phyloP scores from a whole-genome alignment of 2,888 invertebrate genomes.

The Troides helena region DNA sequence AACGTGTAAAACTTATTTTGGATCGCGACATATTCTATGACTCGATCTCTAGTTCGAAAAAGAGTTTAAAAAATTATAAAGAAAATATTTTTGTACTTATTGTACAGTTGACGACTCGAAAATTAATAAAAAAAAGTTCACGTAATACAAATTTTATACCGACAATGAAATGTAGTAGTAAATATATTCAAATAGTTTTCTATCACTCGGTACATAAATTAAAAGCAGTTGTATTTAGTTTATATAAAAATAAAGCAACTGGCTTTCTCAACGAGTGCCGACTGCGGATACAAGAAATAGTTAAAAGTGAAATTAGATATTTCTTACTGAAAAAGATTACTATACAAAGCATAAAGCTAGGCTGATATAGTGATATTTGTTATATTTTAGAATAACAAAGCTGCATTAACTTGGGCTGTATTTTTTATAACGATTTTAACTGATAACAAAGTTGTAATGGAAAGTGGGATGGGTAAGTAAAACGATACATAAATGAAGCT shows the following conservation, averaged over 20 bases:
- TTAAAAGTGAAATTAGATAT: no score
- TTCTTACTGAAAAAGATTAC: no score
- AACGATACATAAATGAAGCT: slow-evolving; percentile 30
- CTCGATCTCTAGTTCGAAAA: no score
- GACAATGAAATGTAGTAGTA: slow-evolving; percentile 8
- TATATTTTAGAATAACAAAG: no score
- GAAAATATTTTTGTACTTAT: neutral
- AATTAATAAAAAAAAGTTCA: slow-evolving; percentile 1
- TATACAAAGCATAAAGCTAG: no score
- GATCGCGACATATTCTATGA: no score
- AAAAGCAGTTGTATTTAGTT: slow-evolving; percentile 19
- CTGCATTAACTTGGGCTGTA: no score
- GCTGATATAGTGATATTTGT: no score
- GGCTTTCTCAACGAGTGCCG: slow-evolving; percentile 10
- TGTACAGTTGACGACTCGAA: neutral
- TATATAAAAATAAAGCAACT: slow-evolving; percentile 7
- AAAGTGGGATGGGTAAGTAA: slow-evolving; percentile 25
- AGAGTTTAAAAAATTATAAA: neutral
- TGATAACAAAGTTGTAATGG: slow-evolving; percentile 8
- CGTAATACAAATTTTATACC: slow-evolving; percentile 4
- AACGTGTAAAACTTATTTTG: no score
- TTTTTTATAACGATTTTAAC: neutral
- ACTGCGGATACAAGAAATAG: neutral
- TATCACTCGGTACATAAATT: slow-evolving; percentile 13
- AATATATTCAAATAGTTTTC: slow-evolving; percentile 8